Evolutionary conservation across 2,888 invertebrate species (phyloP).

Genomic region (Morpho helenor): DNA sequence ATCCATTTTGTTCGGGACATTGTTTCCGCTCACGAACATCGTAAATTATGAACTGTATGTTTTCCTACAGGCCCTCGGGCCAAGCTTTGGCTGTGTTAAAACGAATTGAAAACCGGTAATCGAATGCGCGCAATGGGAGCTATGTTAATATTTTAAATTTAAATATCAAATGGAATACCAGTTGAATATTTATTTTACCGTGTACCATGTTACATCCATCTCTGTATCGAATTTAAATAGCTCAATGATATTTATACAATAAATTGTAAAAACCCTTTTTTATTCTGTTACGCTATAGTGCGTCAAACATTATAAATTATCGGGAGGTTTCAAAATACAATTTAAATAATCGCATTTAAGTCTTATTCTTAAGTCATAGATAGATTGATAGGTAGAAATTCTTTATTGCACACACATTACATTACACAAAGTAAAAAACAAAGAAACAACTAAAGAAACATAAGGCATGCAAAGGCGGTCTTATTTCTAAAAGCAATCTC

Average conservation of each 20-base stretch:
- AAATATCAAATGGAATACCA: conserved; percentile 61
- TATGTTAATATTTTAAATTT: conserved; percentile 75
- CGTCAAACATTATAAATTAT: too few species aligned
- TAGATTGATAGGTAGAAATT: too few species aligned
- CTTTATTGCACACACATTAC: too few species aligned
- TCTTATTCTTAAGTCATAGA: too few species aligned
- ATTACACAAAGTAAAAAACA: too few species aligned
- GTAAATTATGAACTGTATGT: conserved; percentile 74
- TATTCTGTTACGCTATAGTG: too few species aligned
- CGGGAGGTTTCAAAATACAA: too few species aligned
- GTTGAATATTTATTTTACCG: conserved; percentile 61
- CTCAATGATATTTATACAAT: conserved; percentile 15
- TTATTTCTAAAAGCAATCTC: too few species aligned
- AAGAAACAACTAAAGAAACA: too few species aligned
- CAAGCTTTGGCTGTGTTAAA: conserved; percentile 62
- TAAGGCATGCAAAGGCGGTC: too few species aligned
- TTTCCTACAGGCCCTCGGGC: conserved; percentile 63
- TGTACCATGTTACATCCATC: conserved; percentile 48
- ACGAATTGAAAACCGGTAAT: conserved; percentile 76
- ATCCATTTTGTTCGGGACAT: conserved; percentile 66
- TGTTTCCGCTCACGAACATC: conserved; percentile 66
- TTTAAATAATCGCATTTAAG: too few species aligned
- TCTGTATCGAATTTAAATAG: conserved; percentile 48
- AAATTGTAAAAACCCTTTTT: too few species aligned
- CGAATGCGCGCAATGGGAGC: conserved; percentile 71